A percentile compares a stretch with the other conserved stretches of the same genome.
Evolutionary conservation across 2,113 vertebrate species (phyloP).

Genomic region (Chlorodrepanis virens): DNA sequence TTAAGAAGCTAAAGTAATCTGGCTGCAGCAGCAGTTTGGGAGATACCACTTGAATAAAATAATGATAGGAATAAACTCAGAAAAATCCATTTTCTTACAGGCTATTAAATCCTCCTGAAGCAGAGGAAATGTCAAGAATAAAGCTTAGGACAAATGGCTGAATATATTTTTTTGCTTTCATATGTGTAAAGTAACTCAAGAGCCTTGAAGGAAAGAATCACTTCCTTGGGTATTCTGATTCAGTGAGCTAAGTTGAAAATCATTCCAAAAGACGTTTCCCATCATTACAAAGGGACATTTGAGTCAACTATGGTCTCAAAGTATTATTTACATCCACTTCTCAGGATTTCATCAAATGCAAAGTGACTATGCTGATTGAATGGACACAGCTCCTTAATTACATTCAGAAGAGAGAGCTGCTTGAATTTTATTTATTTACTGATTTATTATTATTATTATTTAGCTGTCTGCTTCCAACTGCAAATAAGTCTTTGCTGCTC

Average conservation of each 20-base stretch:
- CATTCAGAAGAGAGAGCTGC: not conserved
- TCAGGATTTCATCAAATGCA: slow-evolving; percentile 36
- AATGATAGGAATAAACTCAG: not conserved
- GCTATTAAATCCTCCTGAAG: not conserved
- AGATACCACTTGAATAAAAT: not conserved
- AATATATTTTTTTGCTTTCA: not conserved
- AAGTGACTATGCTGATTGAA: not conserved
- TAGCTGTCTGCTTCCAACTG: slow-evolving; percentile 27
- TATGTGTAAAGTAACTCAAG: not conserved
- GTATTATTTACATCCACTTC: not conserved
- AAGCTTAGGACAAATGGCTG: not conserved
- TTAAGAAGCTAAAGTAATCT: not conserved
- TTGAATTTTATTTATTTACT: slow-evolving; percentile 29
- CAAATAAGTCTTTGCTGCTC: not conserved
- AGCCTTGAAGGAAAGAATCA: not conserved
- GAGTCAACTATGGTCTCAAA: not conserved
- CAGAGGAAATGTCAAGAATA: not conserved
- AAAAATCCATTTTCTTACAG: not conserved
- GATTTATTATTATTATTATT: slow-evolving; percentile 49
- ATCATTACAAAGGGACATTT: not conserved
- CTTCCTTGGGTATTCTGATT: not conserved
- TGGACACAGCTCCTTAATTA: not conserved
- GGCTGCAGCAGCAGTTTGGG: not conserved
- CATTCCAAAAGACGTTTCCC: not conserved
- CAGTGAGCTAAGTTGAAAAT: not conserved